Base-by-base conservation (phyloP, 2,113 vertebrate genomes). In the Nerophis lumbriciformis region DNA sequence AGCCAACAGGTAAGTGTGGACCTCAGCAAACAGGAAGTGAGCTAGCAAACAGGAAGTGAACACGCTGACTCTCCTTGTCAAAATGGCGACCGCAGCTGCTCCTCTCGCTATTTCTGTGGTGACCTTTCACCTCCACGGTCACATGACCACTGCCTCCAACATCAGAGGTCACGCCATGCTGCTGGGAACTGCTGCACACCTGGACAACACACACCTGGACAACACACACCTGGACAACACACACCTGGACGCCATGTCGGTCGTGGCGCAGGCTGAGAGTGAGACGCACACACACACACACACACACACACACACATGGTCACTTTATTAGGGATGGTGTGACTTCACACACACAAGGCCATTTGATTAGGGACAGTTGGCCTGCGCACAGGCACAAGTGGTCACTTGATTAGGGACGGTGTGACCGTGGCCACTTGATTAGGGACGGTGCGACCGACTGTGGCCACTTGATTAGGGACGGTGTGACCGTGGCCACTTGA, bases 201-300 rank as follows among this genome's bases (percentile, higher is more conserved):
- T 92, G 7, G 28, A 28, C 28, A 28, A 28, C 28, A 28, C 28
- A 28, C 28, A 28, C 28, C 86, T 91, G 68, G 28, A 28, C 28
- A 28, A 28, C 28, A 28, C 28, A 28, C 21, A 28, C 21, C 86
- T 91, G 68, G 89, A 74, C 6, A 65, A 50, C 0, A 66, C 85
- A 48, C 91, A 77, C 57, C 21, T 63, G 8, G 49, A 38, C 3
- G 71, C 68, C 1, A 59, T 93, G 76, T 93, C 94, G 68, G 91
- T 95, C 71, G 94, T 95, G 3, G 93, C 94, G 48, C 94, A 96
- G 76, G 92, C 94, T 8, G 91, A 94, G 72, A 92, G 95, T 98
- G 82, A 94, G 94, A 48, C 0, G 4, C 9, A 48, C 28, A 11
- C 6, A 8, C 13, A 8, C 5, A 11, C 6, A 6, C 38, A 16